These are phyloP conservation scores for Erebia aethiops DNA, from an alignment of 2,888 invertebrate species.

Conservation along the genomic window DNA sequence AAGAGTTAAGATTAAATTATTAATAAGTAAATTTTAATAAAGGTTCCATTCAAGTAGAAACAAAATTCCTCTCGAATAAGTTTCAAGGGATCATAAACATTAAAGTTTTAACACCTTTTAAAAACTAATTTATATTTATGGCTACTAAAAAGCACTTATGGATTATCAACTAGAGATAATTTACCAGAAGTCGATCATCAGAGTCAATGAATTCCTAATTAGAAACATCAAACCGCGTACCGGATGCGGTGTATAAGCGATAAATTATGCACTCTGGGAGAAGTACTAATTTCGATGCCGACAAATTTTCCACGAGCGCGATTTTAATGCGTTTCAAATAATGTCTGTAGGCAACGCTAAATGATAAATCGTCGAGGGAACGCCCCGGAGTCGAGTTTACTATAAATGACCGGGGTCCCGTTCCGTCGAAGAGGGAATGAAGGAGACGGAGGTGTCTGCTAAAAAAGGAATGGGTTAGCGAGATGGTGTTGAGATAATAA, in stretches of 20 bases:
- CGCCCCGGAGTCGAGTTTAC: conserved; percentile 75
- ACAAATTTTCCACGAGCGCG: conserved; percentile 81
- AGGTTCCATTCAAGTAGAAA: not conserved
- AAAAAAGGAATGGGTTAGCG: conserved; percentile 78
- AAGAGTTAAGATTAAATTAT: too few relatives aligned
- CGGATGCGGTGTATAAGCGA: conserved; percentile 71
- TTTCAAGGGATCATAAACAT: conserved; percentile 8
- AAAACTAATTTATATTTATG: conserved; percentile 13
- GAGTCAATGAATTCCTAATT: conserved; percentile 74
- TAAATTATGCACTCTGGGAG: conserved; percentile 77
- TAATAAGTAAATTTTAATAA: not conserved
- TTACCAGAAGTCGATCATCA: conserved; percentile 52
- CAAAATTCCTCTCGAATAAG: not conserved
- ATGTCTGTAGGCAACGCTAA: conserved; percentile 82
- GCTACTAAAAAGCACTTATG: conserved; percentile 10
- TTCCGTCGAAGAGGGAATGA: conserved; percentile 57
- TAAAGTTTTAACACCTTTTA: conserved; percentile 15
- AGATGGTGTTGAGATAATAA: conserved; percentile 83
- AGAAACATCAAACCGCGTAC: conserved; percentile 65
- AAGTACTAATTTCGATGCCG: conserved; percentile 82
- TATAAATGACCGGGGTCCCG: conserved; percentile 68
- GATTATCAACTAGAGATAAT: conserved; percentile 19
- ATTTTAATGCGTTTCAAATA: conserved; percentile 83
- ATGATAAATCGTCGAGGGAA: conserved; percentile 81
- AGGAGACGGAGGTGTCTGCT: conserved; percentile 71